Evolutionary conservation across 1,140 invertebrate species (phyloP).

Genomic region (Drosophila nikananu): DNA sequence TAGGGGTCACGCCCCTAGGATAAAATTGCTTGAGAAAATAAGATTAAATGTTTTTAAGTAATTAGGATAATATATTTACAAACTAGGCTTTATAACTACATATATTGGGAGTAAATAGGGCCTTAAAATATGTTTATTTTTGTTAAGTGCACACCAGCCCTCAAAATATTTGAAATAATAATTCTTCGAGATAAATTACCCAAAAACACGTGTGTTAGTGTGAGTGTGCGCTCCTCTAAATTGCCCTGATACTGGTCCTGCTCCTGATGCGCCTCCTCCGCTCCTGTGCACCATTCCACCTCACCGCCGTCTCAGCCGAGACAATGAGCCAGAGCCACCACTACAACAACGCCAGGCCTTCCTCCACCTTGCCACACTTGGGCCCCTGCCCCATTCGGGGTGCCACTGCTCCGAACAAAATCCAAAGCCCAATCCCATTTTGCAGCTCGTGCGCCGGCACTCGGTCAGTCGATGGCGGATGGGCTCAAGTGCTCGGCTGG

Average conservation of each 20-base stretch:
- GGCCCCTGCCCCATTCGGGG: constrained; percentile 37
- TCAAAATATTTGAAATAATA: constrained; percentile 85
- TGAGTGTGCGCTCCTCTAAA: constrained; percentile 73
- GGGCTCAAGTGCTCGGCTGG: constrained; percentile 76
- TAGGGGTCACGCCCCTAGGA: no score
- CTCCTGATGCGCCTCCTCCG: constrained; percentile 30
- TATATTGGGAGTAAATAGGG: no score
- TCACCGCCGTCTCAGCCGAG: constrained; percentile 51
- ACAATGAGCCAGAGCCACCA: constrained; percentile 77
- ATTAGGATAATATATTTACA: no score
- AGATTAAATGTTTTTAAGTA: no score
- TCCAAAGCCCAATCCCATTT: constrained; percentile 18
- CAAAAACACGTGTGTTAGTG: constrained; percentile 81
- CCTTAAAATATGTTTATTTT: not conserved
- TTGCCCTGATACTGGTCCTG: constrained; percentile 62
- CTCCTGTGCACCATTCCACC: constrained; percentile 10
- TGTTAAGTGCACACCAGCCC: constrained; percentile 36
- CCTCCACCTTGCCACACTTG: constrained; percentile 1
- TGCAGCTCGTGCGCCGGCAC: constrained; percentile 55
- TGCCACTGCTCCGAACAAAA: constrained; percentile 13
- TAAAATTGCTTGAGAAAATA: no score
- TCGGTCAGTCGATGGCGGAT: constrained; percentile 77
- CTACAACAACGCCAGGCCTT: constrained; percentile 43
- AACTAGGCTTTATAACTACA: no score
- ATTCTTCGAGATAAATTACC: constrained; percentile 85